phyloP scores from a whole-genome alignment of 1,140 invertebrate genomes.

The Belonocnema kinseyi region DNA sequence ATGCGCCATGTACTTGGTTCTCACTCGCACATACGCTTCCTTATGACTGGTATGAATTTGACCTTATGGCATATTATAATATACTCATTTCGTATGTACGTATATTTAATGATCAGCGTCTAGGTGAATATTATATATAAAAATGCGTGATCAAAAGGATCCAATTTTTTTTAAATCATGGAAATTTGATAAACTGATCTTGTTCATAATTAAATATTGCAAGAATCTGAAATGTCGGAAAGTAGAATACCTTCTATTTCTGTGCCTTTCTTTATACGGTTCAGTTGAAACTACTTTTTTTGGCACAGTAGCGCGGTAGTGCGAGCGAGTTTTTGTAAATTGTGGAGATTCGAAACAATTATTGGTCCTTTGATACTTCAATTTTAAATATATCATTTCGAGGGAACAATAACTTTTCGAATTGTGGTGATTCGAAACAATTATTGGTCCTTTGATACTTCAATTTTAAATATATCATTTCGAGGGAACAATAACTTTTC shows the following conservation, averaged over 20 bases:
- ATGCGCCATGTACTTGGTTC: too few species aligned
- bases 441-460: not conserved
- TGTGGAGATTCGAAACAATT: not conserved
- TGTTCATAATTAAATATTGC: conserved; percentile 12
- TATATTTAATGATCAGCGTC: conserved; percentile 10
- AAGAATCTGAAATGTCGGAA: not conserved
- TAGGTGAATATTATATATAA: not conserved
- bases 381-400: not conserved
- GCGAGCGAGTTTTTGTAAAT: not conserved
- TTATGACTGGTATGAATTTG: too few species aligned
- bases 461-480: not conserved
- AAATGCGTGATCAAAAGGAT: not conserved
- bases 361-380: not conserved
- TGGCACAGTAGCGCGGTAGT: not conserved
- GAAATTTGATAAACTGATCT: not conserved
- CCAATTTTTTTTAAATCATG: not conserved
- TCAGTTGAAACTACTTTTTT: not conserved
- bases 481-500: conserved; percentile 7
- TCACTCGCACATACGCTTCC: too few species aligned
- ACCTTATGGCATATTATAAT: not conserved
- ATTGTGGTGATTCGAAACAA: not conserved
- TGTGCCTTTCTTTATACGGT: not conserved
- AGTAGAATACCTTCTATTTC: not conserved
- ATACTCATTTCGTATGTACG: conserved; percentile 7
- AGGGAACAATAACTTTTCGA: too few species aligned